phyloP scores from a whole-genome alignment of 2,113 vertebrate species.

The Rhizomys pruinosus region DNA sequence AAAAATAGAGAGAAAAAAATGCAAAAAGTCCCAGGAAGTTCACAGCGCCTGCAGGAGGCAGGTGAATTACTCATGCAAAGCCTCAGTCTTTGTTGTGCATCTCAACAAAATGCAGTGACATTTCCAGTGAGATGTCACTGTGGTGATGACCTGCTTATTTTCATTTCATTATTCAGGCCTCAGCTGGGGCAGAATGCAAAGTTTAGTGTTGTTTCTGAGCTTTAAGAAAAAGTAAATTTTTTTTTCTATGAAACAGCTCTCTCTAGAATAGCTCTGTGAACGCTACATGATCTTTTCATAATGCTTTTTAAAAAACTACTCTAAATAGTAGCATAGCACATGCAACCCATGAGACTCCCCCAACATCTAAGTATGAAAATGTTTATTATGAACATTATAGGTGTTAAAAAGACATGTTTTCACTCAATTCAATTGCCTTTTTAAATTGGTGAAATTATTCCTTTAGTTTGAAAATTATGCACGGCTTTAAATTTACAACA shows the following conservation, averaged over 20 bases:
- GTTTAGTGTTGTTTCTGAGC: slow-evolving; percentile 18
- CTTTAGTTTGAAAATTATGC: slow-evolving; percentile 6
- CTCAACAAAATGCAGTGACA: neutral
- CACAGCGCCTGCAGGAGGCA: slow-evolving; percentile 40
- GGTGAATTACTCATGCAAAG: neutral
- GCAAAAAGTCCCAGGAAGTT: slow-evolving; percentile 28
- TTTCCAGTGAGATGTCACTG: neutral
- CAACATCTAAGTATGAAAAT: neutral
- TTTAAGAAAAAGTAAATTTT: slow-evolving; percentile 40
- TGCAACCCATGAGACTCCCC: neutral
- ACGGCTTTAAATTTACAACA: slow-evolving; percentile 42
- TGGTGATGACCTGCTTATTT: neutral
- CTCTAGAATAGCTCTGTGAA: slow-evolving; percentile 33
- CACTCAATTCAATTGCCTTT: neutral
- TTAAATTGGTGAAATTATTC: slow-evolving; percentile 36
- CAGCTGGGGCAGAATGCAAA: neutral
- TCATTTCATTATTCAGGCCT: slow-evolving; percentile 52
- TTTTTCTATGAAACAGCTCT: slow-evolving; percentile 31
- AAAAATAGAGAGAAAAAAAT: neutral
- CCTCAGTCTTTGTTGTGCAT: neutral
- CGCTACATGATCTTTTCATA: neutral
- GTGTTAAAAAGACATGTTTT: neutral
- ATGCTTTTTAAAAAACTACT: slow-evolving; percentile 35
- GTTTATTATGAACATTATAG: neutral
- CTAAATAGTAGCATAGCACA: neutral